phyloP scores from a whole-genome alignment of 2,113 vertebrate species.

The Centrocercus urophasianus region DNA sequence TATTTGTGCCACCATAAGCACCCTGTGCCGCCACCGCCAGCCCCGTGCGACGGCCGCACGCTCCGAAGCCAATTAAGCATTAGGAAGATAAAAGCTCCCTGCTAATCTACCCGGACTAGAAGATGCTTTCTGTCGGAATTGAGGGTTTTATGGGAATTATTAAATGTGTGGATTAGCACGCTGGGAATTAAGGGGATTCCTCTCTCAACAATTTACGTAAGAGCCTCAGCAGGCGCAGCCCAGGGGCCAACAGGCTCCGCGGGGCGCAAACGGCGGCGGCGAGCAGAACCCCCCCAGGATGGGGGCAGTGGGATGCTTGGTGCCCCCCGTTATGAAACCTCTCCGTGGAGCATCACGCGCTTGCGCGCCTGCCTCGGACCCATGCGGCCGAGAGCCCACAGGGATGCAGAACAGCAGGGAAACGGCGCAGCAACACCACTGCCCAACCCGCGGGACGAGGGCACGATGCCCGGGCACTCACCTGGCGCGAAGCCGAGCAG shows the following conservation, averaged over 20 bases:
- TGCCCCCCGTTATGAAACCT: neutral
- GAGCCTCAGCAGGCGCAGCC: neutral
- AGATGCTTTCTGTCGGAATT: neutral
- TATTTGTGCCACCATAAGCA: neutral
- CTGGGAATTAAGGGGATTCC: slow-evolving; percentile 33
- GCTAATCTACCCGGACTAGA: neutral
- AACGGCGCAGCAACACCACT: neutral
- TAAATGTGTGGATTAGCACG: neutral
- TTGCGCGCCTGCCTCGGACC: neutral
- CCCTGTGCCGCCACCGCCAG: neutral
- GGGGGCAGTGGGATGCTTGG: neutral
- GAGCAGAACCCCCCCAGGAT: neutral
- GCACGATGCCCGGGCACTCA: neutral
- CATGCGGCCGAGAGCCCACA: neutral
- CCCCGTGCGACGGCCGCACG: neutral
- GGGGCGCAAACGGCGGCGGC: fast-evolving
- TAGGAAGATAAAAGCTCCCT: neutral
- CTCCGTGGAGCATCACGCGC: neutral
- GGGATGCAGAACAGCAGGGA: neutral
- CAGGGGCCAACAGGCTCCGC: neutral
- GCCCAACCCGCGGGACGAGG: neutral
- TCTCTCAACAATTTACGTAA: slow-evolving; percentile 6
- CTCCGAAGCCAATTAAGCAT: neutral
- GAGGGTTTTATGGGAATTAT: slow-evolving; percentile 14
- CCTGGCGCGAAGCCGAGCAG: slow-evolving; percentile 25